Conservation (phyloP, 1,140 invertebrate genomes). For the Rhagoletis zephyria region DNA sequence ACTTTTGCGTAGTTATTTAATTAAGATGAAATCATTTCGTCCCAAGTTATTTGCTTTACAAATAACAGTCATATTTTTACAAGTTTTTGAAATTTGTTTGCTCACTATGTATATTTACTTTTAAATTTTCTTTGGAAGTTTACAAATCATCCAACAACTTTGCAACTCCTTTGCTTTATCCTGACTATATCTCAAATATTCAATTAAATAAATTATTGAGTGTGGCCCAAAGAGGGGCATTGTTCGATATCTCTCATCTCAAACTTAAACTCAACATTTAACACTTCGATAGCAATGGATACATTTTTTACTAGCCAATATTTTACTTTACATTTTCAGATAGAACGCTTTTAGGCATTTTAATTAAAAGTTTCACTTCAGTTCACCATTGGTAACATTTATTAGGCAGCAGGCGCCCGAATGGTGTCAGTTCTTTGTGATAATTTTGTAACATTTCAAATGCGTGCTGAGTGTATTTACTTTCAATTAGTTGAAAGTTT, state of each 20-base stretch:
- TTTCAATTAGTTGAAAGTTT: constrained; percentile 47
- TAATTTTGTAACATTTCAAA: constrained; percentile 36
- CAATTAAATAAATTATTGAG: constrained; percentile 46
- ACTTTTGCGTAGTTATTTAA: background rate
- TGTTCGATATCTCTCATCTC: background rate
- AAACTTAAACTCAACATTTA: constrained; percentile 2
- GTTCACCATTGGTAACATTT: background rate
- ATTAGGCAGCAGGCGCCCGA: background rate
- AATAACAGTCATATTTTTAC: background rate
- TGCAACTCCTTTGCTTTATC: background rate
- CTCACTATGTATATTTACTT: background rate
- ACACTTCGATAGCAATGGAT: background rate
- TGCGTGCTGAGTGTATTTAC: constrained; percentile 36
- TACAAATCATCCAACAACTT: background rate
- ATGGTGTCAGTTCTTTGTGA: constrained; percentile 3
- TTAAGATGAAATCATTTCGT: constrained; percentile 18
- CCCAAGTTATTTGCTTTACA: constrained; percentile 12
- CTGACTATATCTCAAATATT: background rate
- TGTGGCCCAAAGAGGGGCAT: background rate
- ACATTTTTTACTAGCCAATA: constrained; percentile 7
- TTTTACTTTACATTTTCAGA: background rate
- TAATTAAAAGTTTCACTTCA: constrained; percentile 43
- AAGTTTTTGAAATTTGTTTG: background rate
- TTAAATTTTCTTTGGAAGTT: background rate
- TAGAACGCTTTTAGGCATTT: constrained; percentile 20